These are phyloP conservation scores for Heptranchias perlo DNA, from an alignment of 2,113 vertebrate genomes.

Conservation along the genomic window DNA sequence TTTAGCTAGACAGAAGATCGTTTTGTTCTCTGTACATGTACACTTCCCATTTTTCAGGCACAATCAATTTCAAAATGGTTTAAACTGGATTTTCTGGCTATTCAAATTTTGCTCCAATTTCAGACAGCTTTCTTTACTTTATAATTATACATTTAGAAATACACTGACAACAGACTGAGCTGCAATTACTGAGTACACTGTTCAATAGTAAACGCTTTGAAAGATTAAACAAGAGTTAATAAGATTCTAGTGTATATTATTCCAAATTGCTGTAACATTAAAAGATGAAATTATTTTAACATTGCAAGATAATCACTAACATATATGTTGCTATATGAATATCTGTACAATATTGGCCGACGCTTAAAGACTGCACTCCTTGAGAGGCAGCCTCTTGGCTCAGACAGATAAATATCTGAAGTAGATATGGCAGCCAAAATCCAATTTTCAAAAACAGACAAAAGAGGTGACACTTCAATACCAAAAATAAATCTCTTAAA, in stretches of 20 bases:
- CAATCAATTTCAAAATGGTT: not conserved
- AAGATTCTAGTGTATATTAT: not conserved
- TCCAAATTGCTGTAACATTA: constrained; percentile 4
- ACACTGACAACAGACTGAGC: not conserved
- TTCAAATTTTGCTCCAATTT: not conserved
- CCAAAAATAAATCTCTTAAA: constrained; percentile 34
- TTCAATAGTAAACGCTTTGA: not conserved
- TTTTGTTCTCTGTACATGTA: not conserved
- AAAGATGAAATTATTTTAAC: not conserved
- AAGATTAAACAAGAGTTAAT: not conserved
- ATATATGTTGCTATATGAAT: constrained; percentile 15
- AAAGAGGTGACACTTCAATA: constrained; percentile 35
- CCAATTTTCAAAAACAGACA: constrained; percentile 36
- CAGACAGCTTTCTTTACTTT: not conserved
- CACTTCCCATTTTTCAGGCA: not conserved
- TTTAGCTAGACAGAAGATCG: not conserved
- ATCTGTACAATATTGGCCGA: constrained; percentile 8
- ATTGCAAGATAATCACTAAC: not conserved
- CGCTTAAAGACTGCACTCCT: not conserved
- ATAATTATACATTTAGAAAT: constrained; percentile 24
- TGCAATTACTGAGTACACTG: not conserved
- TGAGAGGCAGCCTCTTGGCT: constrained; percentile 13
- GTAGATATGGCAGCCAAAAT: constrained; percentile 32
- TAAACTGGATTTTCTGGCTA: not conserved
- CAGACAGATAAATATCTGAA: constrained; percentile 35